Evolutionary conservation across 2,797 vertebrate genomes (phyloP).

Genomic region (Zenarchopterus dispar): DNA sequence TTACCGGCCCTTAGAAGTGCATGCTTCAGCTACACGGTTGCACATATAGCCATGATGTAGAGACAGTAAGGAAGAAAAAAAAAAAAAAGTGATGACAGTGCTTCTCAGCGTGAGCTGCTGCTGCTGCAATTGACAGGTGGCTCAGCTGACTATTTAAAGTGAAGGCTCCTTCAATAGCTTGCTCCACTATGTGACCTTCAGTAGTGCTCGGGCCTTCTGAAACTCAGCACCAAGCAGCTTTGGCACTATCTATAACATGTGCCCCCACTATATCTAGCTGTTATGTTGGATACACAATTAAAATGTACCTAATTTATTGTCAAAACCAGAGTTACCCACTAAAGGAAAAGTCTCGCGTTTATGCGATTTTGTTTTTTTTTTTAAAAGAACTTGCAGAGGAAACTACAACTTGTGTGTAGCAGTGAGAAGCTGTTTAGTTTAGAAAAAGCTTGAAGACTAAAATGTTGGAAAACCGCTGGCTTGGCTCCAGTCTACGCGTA

Average conservation of each 20-base stretch:
- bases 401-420: no score
- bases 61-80: conserved; percentile 8
- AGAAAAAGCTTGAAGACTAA: no score
- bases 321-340: background rate
- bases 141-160: conserved; percentile 73
- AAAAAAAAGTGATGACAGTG: conserved; percentile 49
- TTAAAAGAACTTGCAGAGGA: no score
- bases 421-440: no score
- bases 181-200: conserved; percentile 78
- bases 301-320: background rate
- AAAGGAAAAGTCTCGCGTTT: no score
- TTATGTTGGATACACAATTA: background rate
- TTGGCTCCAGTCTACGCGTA: no score
- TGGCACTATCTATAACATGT: conserved; percentile 20
- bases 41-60: conserved; percentile 19
- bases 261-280: background rate
- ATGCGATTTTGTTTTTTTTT: no score
- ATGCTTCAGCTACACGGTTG: background rate
- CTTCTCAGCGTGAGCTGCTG: conserved; percentile 31
- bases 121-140: conserved; percentile 66
- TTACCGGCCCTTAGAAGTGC: no score
- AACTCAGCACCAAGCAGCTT: conserved; percentile 56
- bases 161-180: conserved; percentile 70
- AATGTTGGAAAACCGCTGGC: no score
- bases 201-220: conserved; percentile 50